Evolutionary conservation across 1,140 invertebrate genomes (phyloP), one percentile per base, ranked within the genome.

Genomic region (Drosophila gunungcola): DNA sequence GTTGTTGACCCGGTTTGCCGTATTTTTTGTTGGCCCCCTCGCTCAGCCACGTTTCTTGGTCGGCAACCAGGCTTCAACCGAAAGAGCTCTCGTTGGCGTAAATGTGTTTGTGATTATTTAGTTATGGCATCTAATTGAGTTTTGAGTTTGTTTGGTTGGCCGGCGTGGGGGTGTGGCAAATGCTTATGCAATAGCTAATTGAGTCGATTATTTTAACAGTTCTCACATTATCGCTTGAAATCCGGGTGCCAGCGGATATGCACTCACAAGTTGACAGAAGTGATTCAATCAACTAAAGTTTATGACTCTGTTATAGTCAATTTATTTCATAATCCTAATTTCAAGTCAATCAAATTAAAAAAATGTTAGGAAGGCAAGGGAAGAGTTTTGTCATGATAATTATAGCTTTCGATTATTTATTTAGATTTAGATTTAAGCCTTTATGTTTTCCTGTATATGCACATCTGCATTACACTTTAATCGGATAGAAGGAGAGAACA

Each of bases 31-130:
- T 68, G 16, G 16, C 11, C 42, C 9, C 27, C 64, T 32, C 34
- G 41, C 58, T 42, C 51, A 58, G 43, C 54, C 51, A 58, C 45
- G 36, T 46, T 48, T 41, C 43, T 75, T 52, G 61, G 53, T 38
- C 43, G 73, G 48, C 62, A 75, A 63, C 61, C 77, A 57, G 79
- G 45, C 61, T 42, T 49, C 54, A 41, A 49, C 52, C 58, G 60
- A 51, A 60, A 67, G 55, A 78, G 65, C 46, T 51, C 54, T 80
- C 80, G 80, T 84, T 80, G 83, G 85, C 46, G 72, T 73, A 80
- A 89, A 89, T 84, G 84, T 89, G 85, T 89, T 84, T 89, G 84
- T 89, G 84, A 89, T 89, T 89, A 89, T 89, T 89, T 84, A 89
- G 84, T 89, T 89, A 89, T 89, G 84, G 68, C 85, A 89, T 80